Conservation (phyloP, 2,888 invertebrate species). For the Imbricaverruca yamaguchii region DNA sequence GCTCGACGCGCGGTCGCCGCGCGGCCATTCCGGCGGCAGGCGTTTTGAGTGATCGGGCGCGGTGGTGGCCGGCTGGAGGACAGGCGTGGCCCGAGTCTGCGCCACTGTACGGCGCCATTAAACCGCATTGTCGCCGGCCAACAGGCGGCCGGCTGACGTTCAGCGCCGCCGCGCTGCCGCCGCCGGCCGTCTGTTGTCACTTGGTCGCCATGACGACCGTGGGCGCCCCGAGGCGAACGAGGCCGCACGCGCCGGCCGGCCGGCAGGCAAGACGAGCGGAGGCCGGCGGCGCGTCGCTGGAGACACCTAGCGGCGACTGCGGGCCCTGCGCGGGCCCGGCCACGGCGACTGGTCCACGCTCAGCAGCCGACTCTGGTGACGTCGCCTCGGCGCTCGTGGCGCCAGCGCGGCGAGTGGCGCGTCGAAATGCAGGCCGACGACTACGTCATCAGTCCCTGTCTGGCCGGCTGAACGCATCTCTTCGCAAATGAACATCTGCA, state of each 20-base stretch:
- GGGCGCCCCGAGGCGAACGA: constrained; percentile 5
- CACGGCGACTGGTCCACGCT: too few species aligned
- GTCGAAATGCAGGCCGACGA: too few species aligned
- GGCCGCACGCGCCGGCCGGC: constrained; percentile 4
- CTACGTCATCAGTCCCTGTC: too few species aligned
- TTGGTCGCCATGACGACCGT: not conserved
- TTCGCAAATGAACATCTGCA: too few species aligned
- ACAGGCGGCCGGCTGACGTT: not conserved
- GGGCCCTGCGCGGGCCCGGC: not conserved
- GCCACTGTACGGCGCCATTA: not conserved
- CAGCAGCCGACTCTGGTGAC: too few species aligned
- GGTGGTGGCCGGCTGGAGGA: not conserved
- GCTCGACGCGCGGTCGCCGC: not conserved
- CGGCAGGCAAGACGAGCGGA: constrained; percentile 6
- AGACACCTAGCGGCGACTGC: not conserved
- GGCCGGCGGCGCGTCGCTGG: not conserved
- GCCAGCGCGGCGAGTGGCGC: too few species aligned
- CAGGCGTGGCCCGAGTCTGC: not conserved
- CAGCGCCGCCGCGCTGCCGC: not conserved
- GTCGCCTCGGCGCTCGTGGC: too few species aligned
- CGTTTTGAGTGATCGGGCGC: not conserved
- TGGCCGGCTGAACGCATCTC: too few species aligned
- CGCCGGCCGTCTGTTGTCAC: constrained; percentile 16
- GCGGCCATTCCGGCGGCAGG: not conserved
- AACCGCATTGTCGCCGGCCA: not conserved